Base-by-base conservation (phyloP, 2,888 invertebrate genomes). In the Anthophora plumipes region DNA sequence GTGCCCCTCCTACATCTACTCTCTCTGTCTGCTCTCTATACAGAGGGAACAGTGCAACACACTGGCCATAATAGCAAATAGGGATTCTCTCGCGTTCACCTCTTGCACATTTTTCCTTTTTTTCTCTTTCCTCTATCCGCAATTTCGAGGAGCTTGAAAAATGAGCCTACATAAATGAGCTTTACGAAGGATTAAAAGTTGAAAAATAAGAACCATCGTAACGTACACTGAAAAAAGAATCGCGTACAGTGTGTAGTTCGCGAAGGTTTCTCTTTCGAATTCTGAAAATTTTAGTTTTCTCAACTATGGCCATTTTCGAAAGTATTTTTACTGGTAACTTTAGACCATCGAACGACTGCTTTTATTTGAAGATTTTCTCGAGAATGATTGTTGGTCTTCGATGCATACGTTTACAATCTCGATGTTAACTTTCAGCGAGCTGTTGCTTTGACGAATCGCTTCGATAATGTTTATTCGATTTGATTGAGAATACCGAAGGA, bases 91-190 rank as follows among this genome's bases (percentile, higher is more conserved):
- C 63, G 48, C 17, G 50, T 43, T 57, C 55, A 20, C 39, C 55
- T 43, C 37, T 52, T 54, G 55, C 55, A 14, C 48, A 41, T 39
- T 43, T 69, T 64, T 73, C n/a, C n/a, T n/a, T n/a, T n/a, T n/a
- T n/a, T n/a, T n/a, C n/a, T n/a, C n/a, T n/a, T n/a, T n/a, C 66
- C 68, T 20, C 48, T 31, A 11, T 39, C 2, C 79, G 66, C 80
- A 80, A 80, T 74, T 80, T 71, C 80, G 22, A 48, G 22, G 54
- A 61, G 60, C 63, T 17, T 25, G n/a, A n/a, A n/a, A n/a, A n/a
- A n/a, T n/a, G n/a, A n/a, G n/a, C n/a, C n/a, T n/a, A n/a, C n/a
- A n/a, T n/a, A n/a, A n/a, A n/a, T n/a, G n/a, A n/a, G n/a, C n/a
- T n/a, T n/a, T n/a, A n/a, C n/a, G n/a, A n/a, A n/a, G n/a, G n/a